phyloP scores from a whole-genome alignment of 1,140 invertebrate genomes.

The Zaprionus davidi region DNA sequence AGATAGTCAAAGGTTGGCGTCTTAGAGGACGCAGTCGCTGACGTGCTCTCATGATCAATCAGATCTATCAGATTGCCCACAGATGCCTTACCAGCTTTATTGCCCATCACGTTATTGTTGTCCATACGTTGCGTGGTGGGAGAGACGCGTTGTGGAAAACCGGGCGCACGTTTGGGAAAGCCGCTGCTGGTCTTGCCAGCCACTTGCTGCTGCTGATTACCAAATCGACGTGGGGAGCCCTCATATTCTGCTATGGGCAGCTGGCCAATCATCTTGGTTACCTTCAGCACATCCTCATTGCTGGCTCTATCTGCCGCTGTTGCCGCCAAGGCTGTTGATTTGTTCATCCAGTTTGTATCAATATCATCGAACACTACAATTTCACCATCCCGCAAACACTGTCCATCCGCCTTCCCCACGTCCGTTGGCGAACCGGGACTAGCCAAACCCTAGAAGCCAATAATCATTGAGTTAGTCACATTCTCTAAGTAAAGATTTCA shows the following conservation, averaged over 20 bases:
- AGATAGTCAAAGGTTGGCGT: conserved; percentile 92
- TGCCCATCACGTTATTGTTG: conserved; percentile 38
- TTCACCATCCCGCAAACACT: conserved; percentile 85
- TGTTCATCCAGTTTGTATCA: conserved; percentile 88
- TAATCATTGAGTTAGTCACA: neutral
- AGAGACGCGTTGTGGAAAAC: conserved; percentile 87
- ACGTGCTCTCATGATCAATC: conserved; percentile 56
- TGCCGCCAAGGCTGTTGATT: conserved; percentile 37
- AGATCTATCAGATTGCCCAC: conserved; percentile 71
- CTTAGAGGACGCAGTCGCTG: conserved; percentile 50
- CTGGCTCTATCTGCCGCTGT: conserved; percentile 33
- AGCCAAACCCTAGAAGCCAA: conserved; percentile 55
- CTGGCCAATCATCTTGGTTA: conserved; percentile 93
- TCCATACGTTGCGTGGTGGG: conserved; percentile 44
- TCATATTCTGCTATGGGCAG: conserved; percentile 90
- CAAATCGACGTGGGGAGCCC: conserved; percentile 94
- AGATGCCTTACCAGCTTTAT: conserved; percentile 48
- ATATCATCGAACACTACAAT: conserved; percentile 93
- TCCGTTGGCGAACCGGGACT: conserved; percentile 81
- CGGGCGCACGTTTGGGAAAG: conserved; percentile 87
- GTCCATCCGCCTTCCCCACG: conserved; percentile 74
- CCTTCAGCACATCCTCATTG: conserved; percentile 86
- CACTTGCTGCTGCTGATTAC: conserved; percentile 75
- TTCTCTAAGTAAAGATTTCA: neutral
- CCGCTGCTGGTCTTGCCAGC: conserved; percentile 11